These are phyloP conservation scores for Tapirus terrestris DNA, from an alignment of 2,113 vertebrate species.

Conservation along the genomic window DNA sequence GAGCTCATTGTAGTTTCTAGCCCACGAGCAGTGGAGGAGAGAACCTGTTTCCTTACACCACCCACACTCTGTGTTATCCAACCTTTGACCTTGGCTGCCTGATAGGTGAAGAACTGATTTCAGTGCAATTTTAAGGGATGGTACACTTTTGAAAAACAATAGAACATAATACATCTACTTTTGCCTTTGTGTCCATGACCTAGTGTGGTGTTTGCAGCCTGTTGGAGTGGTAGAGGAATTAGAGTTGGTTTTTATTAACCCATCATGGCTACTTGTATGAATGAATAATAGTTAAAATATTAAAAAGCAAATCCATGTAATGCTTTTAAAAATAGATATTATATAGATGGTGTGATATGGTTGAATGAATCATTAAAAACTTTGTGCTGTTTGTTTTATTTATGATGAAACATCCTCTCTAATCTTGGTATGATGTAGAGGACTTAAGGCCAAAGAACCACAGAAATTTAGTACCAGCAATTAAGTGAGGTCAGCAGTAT, in stretches of 20 bases:
- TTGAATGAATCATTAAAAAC: not conserved
- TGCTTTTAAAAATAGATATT: not conserved
- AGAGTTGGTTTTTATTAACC: constrained; percentile 5
- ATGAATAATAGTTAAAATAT: not conserved
- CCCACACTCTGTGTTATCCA: not conserved
- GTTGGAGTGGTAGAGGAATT: not conserved
- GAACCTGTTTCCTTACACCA: not conserved
- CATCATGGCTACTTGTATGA: not conserved
- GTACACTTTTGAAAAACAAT: not conserved
- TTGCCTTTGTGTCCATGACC: not conserved
- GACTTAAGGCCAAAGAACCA: not conserved
- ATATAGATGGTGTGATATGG: not conserved
- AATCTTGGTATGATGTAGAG: not conserved
- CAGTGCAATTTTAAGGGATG: not conserved
- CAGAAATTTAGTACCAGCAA: not conserved
- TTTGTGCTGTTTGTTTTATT: not conserved
- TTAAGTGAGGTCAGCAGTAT: not conserved
- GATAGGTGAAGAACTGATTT: not conserved
- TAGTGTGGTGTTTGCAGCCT: not conserved
- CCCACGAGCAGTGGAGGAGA: not conserved
- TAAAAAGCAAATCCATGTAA: not conserved
- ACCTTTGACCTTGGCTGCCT: not conserved
- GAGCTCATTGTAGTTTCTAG: not conserved
- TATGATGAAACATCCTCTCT: not conserved
- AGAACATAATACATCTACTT: not conserved